Conservation (phyloP, 2,113 vertebrate species). For the Plectropomus leopardus region DNA sequence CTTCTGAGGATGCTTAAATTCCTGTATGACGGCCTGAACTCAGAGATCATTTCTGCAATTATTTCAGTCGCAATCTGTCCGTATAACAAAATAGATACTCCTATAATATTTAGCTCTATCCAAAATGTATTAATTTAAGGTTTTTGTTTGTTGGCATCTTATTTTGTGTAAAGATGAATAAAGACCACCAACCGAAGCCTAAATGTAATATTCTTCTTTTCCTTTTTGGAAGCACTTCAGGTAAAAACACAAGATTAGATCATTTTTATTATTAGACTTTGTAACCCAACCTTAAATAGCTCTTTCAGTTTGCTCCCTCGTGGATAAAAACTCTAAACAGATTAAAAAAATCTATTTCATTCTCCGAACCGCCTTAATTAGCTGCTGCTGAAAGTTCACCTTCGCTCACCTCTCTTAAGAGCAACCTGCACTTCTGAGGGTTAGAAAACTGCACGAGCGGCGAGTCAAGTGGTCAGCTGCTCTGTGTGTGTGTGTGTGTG, state of each 20-base stretch:
- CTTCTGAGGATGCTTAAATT: too few relatives aligned
- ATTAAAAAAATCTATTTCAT: constrained; percentile 16
- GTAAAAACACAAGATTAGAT: constrained; percentile 1
- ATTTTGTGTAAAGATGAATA: background rate
- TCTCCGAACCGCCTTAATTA: constrained; percentile 52
- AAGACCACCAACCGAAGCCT: background rate
- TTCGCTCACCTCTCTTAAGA: constrained; percentile 21
- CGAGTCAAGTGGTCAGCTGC: constrained; percentile 34
- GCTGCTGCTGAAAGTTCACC: constrained; percentile 41
- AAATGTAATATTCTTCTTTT: background rate
- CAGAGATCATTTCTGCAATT: too few relatives aligned
- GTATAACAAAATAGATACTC: too few relatives aligned
- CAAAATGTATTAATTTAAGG: too few relatives aligned
- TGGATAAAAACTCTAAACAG: constrained; percentile 24
- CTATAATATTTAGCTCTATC: too few relatives aligned
- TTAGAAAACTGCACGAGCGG: constrained; percentile 4
- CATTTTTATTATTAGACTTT: constrained; percentile 25
- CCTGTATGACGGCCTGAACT: too few relatives aligned
- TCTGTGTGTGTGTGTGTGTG: constrained; percentile 3
- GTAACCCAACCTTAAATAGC: constrained; percentile 18
- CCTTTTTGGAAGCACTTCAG: background rate
- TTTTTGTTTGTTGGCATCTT: background rate
- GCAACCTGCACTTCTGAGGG: constrained; percentile 14
- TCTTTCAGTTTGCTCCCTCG: background rate
- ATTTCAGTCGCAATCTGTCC: too few relatives aligned